Evolutionary conservation across 2,113 vertebrate species (phyloP).

Genomic region (Synodontis membranacea): DNA sequence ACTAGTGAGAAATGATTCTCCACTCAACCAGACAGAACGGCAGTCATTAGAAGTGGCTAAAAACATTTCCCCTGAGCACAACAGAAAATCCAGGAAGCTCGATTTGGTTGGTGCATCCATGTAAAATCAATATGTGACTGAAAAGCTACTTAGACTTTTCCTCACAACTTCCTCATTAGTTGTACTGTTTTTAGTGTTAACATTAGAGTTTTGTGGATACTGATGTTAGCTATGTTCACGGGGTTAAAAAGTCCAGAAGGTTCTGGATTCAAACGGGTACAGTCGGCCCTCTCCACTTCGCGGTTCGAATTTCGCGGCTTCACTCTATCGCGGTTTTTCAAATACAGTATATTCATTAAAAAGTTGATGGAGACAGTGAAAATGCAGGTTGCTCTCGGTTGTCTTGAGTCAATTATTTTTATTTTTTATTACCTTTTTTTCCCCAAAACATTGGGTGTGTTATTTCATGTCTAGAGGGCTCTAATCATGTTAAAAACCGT

Average conservation of each 20-base stretch:
- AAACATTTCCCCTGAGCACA: neutral
- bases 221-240: neutral
- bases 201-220: neutral
- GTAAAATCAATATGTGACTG: neutral
- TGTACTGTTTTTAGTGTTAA: neutral
- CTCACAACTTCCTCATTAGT: neutral
- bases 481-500: no score
- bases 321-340: no score
- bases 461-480: no score
- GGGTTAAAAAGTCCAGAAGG: neutral
- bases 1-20: neutral
- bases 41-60: neutral
- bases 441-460: no score
- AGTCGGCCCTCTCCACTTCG: no score
- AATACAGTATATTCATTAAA: no score
- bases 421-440: no score
- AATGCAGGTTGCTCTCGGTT: no score
- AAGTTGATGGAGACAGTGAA: no score
- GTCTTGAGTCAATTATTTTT: no score
- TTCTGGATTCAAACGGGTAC: neutral
- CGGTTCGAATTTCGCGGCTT: no score
- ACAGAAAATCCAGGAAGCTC: neutral
- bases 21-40: neutral
- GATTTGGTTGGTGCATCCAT: neutral
- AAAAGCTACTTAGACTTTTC: neutral